These are phyloP conservation scores for Ibycter americanus DNA, from an alignment of 2,797 vertebrate genomes.

Conservation along the genomic window DNA sequence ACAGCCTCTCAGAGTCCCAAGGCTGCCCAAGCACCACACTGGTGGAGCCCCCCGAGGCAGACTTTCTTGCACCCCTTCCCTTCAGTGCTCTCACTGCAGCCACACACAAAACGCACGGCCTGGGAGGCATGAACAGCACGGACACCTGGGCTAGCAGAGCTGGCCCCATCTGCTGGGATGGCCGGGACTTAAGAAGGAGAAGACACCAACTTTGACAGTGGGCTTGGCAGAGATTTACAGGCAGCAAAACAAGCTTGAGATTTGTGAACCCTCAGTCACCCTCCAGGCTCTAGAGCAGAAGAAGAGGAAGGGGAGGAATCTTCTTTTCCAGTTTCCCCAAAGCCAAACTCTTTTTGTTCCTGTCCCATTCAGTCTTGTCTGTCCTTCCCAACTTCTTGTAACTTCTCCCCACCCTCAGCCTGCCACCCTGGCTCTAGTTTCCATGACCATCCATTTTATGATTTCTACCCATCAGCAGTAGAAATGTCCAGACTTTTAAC, in stretches of 20 bases:
- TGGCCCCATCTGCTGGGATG: fast-evolving
- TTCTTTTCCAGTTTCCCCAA: neutral
- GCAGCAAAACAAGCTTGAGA: neutral
- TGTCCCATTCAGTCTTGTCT: neutral
- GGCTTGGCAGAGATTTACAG: neutral
- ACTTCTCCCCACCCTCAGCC: neutral
- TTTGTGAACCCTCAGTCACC: neutral
- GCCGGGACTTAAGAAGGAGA: neutral
- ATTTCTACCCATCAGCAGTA: neutral
- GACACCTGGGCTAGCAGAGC: neutral
- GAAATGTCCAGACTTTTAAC: neutral
- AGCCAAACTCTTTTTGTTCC: neutral
- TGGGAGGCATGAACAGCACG: neutral
- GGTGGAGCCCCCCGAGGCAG: neutral
- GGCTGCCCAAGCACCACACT: neutral
- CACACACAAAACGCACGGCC: neutral
- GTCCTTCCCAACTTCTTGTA: neutral
- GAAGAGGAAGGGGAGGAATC: neutral
- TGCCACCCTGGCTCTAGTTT: neutral
- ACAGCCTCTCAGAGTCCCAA: neutral
- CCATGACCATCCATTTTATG: neutral
- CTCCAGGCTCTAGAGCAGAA: neutral
- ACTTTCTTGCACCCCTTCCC: neutral
- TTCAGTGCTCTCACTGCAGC: neutral
- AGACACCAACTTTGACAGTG: neutral